phyloP scores from a whole-genome alignment of 2,797 vertebrate genomes.

The Rhabdophis nuchalis region DNA sequence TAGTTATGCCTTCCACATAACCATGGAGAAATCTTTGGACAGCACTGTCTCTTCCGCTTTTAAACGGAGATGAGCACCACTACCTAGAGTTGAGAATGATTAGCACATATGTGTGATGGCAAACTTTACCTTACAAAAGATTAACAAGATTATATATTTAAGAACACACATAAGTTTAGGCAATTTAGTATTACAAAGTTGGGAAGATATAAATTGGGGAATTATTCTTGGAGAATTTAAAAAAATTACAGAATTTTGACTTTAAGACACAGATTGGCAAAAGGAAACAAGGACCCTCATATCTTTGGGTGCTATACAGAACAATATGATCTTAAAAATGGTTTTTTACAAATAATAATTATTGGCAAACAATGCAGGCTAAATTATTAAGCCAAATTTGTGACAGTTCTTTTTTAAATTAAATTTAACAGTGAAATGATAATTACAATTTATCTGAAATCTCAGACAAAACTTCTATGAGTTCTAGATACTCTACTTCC shows the following conservation, averaged over 20 bases:
- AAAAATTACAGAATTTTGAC: background rate
- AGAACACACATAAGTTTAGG: background rate
- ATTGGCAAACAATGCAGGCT: background rate
- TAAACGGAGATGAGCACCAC: too few species aligned
- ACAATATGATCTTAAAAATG: background rate
- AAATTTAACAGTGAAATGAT: background rate
- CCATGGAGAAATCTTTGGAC: too few species aligned
- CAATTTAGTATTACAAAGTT: background rate
- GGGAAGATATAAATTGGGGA: background rate
- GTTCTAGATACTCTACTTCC: background rate
- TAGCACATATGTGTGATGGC: too few species aligned
- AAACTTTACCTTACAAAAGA: background rate
- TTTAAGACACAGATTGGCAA: background rate
- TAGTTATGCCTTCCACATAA: too few species aligned
- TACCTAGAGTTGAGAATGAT: too few species aligned
- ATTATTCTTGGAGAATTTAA: background rate
- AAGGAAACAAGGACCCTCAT: background rate
- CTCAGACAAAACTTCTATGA: background rate
- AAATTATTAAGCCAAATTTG: background rate
- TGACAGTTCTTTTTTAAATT: background rate
- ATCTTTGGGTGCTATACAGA: background rate
- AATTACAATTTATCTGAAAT: background rate
- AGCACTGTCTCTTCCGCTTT: too few species aligned
- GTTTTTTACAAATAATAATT: background rate
- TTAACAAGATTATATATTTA: background rate